Base-by-base conservation (phyloP, 2,888 invertebrate species). In the Drosophila cognata region DNA sequence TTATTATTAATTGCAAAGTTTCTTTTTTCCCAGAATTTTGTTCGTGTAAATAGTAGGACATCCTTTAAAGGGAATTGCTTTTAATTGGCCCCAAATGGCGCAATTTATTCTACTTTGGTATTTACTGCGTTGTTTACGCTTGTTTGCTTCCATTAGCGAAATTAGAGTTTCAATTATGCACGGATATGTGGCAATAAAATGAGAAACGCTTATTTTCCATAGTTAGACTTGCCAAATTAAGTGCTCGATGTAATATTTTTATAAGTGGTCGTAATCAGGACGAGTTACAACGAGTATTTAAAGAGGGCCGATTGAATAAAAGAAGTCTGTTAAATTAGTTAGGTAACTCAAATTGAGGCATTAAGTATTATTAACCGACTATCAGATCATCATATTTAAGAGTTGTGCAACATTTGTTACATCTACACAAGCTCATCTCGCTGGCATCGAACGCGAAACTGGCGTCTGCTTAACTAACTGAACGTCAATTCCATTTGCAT, bases 401-500 rank as follows among this genome's bases (percentile, higher is more conserved):
- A 48, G 21, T 50, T 4, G 25, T 11, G 10, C 11, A 4, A 55
- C 36, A 11, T 35, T 36, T n/a, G 11, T 38, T 58, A 53, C 64
- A 58, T 50, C 31, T 53, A 52, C 18, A 25, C 41, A 46, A 29
- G 18, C 38, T 18, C 38, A 18, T 16, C 31, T 21, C 10, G 8
- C 41, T 31, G 56, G 21, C 25, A 28, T 28, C 50, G 33, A 31
- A 25, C 3, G 13, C 41, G 36, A 31, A 77, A 65, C 61, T 62
- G 65, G 55, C 75, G 67, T 61, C 64, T 77, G 69, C 52, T 43
- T 69, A 77, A 77, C 78, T 77, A 78, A 70, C 64, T 71, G 61
- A 69, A 66, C 66, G 70, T 70, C 52, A 69, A 60, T 68, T 74
- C 61, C 65, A 64, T 82, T 74, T 79, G 71, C 70, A 69, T 65